Evolutionary conservation across 2,797 vertebrate species (phyloP).

Genomic region (Benthosema pterotum): DNA sequence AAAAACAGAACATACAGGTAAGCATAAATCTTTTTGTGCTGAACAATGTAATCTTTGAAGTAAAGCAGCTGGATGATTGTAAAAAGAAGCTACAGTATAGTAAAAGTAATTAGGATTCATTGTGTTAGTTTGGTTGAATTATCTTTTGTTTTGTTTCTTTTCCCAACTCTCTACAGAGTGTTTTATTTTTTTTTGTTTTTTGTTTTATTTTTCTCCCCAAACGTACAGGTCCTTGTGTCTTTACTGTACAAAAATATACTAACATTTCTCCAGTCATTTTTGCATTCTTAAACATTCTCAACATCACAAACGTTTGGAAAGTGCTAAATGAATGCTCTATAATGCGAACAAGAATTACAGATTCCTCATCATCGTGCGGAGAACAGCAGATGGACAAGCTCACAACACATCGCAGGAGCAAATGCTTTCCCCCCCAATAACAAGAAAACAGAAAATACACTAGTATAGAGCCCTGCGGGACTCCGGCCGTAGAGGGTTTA

Average conservation of each 20-base stretch:
- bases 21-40: slow-evolving; percentile 79
- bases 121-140: slow-evolving; percentile 75
- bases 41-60: slow-evolving; percentile 75
- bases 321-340: slow-evolving; percentile 78
- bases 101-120: slow-evolving; percentile 79
- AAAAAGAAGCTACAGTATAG: slow-evolving; percentile 81
- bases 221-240: slow-evolving; percentile 75
- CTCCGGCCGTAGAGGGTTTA: too few species aligned
- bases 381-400: background rate
- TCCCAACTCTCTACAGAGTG: slow-evolving; percentile 64
- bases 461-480: too few species aligned
- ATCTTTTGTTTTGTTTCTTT: slow-evolving; percentile 50
- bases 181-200: slow-evolving; percentile 35
- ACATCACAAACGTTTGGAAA: slow-evolving; percentile 79
- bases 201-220: slow-evolving; percentile 46
- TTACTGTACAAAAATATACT: slow-evolving; percentile 87
- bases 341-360: slow-evolving; percentile 56
- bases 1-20: slow-evolving; percentile 64
- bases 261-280: slow-evolving; percentile 82
- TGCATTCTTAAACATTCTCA: slow-evolving; percentile 83
- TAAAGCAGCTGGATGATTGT: slow-evolving; percentile 82
- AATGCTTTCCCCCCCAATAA: too few species aligned
- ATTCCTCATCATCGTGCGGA: slow-evolving; percentile 29
- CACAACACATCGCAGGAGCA: too few species aligned
- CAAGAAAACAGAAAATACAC: too few species aligned